phyloP scores from a whole-genome alignment of 2,888 invertebrate species.

The Eucriotettix oculatus region DNA sequence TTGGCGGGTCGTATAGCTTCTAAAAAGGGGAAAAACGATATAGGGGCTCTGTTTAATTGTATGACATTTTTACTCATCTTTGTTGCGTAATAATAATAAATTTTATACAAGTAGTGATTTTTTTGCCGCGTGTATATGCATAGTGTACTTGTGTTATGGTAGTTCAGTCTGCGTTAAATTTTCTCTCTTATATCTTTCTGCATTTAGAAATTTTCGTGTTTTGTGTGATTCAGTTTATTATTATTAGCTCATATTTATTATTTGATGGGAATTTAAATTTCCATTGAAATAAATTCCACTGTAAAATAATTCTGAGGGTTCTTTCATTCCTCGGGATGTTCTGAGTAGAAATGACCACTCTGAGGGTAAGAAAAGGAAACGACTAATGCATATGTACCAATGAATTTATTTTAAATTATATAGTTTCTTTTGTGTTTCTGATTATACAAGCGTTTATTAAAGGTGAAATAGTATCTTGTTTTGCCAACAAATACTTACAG shows the following conservation, averaged over 20 bases:
- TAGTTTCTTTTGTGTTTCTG: background rate
- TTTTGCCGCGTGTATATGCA: too few relatives aligned
- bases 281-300: background rate
- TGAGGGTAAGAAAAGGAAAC: conserved; percentile 8
- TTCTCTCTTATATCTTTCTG: too few relatives aligned
- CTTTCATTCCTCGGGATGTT: conserved; percentile 7
- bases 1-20: conserved; percentile 4
- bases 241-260: background rate
- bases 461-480: background rate
- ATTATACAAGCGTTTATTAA: too few relatives aligned
- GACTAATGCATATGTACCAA: background rate
- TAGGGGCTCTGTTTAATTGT: background rate
- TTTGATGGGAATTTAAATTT: background rate
- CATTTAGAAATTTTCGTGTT: too few relatives aligned
- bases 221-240: too few relatives aligned
- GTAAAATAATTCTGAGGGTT: too few relatives aligned
- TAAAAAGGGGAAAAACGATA: background rate
- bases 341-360: conserved; percentile 9
- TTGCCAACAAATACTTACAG: conserved; percentile 2
- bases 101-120: too few relatives aligned
- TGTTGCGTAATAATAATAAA: too few relatives aligned
- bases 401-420: background rate
- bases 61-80: background rate
- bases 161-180: too few relatives aligned
- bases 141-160: too few relatives aligned